Conservation (phyloP, 2,888 invertebrate species). For the Caenorhabditis sulstoni region DNA sequence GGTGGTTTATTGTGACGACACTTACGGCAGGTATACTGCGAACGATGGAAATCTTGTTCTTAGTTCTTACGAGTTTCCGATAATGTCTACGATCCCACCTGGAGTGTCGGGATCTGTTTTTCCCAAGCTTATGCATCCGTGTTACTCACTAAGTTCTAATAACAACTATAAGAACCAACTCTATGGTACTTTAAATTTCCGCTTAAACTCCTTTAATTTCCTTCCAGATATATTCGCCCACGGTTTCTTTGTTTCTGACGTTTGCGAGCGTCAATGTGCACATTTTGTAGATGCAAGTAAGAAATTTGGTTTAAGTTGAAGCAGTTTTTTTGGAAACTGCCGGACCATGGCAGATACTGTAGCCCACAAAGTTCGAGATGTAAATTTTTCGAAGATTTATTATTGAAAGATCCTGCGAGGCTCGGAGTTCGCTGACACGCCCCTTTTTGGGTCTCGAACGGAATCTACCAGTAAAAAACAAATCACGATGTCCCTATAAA, state of each 20-base stretch:
- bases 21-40: constrained; percentile 32
- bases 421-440: too few species aligned
- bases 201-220: too few species aligned
- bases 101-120: not conserved
- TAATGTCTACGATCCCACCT: constrained; percentile 22
- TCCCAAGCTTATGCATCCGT: constrained; percentile 43
- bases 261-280: constrained; percentile 41
- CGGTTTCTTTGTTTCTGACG: constrained; percentile 22
- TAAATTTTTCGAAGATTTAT: too few species aligned
- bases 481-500: too few species aligned
- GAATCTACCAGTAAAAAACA: too few species aligned
- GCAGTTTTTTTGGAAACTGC: not conserved
- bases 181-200: not conserved
- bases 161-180: constrained; percentile 53
- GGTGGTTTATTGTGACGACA: constrained; percentile 46
- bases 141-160: constrained; percentile 34
- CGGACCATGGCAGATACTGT: too few species aligned
- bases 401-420: too few species aligned
- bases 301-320: too few species aligned
- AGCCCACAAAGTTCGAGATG: too few species aligned
- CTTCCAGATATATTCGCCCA: constrained; percentile 18
- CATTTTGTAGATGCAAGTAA: constrained; percentile 50
- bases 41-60: constrained; percentile 22
- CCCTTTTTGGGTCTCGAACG: too few species aligned
- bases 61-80: constrained; percentile 28